Evolutionary conservation across 2,888 invertebrate species (phyloP), one percentile per base, ranked within the genome.

Genomic region (Halictus ligatus): DNA sequence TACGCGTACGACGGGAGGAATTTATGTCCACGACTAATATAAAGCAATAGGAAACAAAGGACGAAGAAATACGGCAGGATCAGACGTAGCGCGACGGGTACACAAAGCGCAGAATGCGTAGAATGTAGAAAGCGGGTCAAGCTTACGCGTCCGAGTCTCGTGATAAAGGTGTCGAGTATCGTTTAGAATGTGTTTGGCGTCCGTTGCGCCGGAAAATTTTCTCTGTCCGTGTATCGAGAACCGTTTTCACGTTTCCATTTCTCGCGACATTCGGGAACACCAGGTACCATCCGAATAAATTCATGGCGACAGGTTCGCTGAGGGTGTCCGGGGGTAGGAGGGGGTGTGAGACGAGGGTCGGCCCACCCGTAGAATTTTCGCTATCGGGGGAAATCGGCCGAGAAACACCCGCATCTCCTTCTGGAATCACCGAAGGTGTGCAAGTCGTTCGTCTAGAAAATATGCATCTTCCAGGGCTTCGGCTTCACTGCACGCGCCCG

Each of bases 361-460:
- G 74, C 50, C 82, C 78, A 69, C 80, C 86, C 78, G 88, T 85
- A 81, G 81, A 77, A 81, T 83, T 72, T 71, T 83, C 84, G 73
- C 89, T 86, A 88, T 89, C 87, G 86, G 84, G 80, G 76, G 86
- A 84, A 87, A 87, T 87, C 89, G 86, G 67, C 77, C 82, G 78
- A 64, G 76, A 86, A 84, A 83, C 88, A 85, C 90, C 90, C 90
- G 90, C 90, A 90, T 90, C 88, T 84, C 71, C 81, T 83, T 74
- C 77, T 69, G 67, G 83, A 73, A 83, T 80, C 86, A 71, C 74
- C 82, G 80, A 81, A 60, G 79, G 76, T 48, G 85, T 60, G 75
- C 80, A 64, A 90, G 85, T 87, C 90, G 90, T 90, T 92, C 92
- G 89, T 60, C 86, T 84, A 91, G 92, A 92, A 92, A 92, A 92